Evolutionary conservation across 2,113 vertebrate genomes (phyloP).

Genomic region (Helogale parvula): DNA sequence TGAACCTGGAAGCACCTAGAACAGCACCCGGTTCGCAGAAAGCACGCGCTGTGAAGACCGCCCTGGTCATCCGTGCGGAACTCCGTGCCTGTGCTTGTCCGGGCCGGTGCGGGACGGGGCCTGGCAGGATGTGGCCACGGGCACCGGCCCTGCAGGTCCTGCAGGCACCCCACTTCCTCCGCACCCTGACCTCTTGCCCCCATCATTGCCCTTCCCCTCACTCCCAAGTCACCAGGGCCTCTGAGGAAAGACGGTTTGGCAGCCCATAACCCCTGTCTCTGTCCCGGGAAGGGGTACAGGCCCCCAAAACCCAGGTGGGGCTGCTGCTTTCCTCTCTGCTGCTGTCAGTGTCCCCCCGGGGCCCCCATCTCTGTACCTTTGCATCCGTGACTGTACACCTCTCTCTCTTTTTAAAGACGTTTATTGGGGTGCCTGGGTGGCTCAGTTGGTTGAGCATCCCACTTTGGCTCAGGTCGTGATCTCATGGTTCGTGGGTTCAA

Average conservation of each 20-base stretch:
- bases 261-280: neutral
- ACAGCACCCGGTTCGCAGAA: neutral
- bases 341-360: neutral
- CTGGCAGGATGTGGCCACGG: neutral
- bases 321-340: neutral
- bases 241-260: neutral
- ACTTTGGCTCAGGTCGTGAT: too few species aligned
- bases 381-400: neutral
- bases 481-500: too few species aligned
- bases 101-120: neutral
- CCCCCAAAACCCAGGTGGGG: neutral
- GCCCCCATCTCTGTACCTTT: neutral
- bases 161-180: neutral
- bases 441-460: too few species aligned
- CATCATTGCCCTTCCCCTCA: neutral
- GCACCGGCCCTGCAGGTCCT: slow-evolving; percentile 56
- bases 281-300: neutral
- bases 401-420: too few species aligned
- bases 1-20: neutral
- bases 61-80: too few species aligned
- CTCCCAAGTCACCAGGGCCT: neutral
- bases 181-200: neutral
- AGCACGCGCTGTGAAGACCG: rapidly evolving
- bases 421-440: too few species aligned
- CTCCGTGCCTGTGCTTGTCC: neutral